Base-by-base conservation (phyloP, 2,113 vertebrate genomes). In the Dicrurus megarhynchus region DNA sequence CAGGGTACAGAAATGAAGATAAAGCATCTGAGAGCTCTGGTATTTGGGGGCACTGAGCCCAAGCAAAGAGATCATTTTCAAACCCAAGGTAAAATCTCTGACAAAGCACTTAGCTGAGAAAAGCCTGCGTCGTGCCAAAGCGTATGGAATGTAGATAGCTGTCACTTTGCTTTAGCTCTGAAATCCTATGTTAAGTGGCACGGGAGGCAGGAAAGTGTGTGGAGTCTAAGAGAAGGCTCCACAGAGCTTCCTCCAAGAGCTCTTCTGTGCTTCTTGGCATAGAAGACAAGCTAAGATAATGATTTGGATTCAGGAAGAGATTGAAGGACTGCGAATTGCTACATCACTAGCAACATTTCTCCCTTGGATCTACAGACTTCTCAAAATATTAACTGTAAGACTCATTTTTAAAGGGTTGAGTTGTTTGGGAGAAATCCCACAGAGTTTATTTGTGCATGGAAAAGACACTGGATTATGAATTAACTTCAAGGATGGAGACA, bases 301-400 rank as follows among this genome's bases (percentile, higher is more conserved):
- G 44, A 75, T 84, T 77, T 71, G 85, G 68, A 28, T 56, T 85
- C 87, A 55, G 44, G 78, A 82, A 3, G 35, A 81, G 41, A 68
- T 67, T 84, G 89, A 95, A 64, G 80, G 77, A 11, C 73, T 92
- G 86, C 70, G 65, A 81, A 60, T 68, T 93, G 80, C 73, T 50
- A 3, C 73, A 71, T 93, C 80, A 10, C 52, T 67, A 52, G 39
- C n/a, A 87, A 26, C 9, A 10, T 89, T 89, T 89, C 53, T 74
- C 20, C 57, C 10, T 75, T 89, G 89, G 37, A 56, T 64, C 52
- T 84, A 27, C 55, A 60, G 39, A 44, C 39, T 16, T 90, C 41
- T 70, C 42, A 41, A 84, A 95, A 91, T 87, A 84, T 63, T 95
- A 89, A 74, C 83, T 93, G 64, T 67, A 55, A 84, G 56, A 23